Conservation (phyloP, 2,113 vertebrate genomes). For the Cariama cristata region DNA sequence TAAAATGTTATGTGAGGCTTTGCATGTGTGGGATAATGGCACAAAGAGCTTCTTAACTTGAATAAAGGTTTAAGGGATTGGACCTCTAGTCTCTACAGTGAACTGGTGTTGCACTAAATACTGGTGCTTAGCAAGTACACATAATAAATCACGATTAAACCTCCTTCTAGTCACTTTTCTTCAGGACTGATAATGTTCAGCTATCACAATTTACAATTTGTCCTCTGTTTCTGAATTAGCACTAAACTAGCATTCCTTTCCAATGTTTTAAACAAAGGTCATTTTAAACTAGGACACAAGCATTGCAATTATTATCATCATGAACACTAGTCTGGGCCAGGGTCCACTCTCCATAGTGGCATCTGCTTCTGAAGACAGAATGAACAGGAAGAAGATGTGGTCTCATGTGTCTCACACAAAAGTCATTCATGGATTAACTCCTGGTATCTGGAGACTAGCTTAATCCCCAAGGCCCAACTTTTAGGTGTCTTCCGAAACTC, state of each 20-base stretch:
- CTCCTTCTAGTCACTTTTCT: not conserved
- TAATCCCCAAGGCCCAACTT: not conserved
- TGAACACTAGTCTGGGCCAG: not conserved
- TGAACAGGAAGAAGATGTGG: not conserved
- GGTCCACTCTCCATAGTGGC: not conserved
- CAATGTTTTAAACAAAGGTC: not conserved
- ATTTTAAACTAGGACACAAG: not conserved
- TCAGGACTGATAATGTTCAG: not conserved
- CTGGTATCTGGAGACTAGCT: not conserved
- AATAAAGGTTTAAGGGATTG: not conserved
- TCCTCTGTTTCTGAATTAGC: not conserved
- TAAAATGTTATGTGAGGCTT: not conserved
- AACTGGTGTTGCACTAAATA: not conserved
- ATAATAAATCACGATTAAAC: not conserved
- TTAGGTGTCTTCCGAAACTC: not conserved
- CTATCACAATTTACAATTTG: not conserved
- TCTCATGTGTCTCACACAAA: not conserved
- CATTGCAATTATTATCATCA: not conserved
- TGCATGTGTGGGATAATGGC: not conserved
- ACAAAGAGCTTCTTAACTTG: not conserved
- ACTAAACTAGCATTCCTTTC: not conserved
- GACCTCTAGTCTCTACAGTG: not conserved
- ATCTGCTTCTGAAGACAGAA: not conserved
- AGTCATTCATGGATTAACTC: not conserved
- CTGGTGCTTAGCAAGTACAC: not conserved